phyloP scores from a whole-genome alignment of 2,888 invertebrate genomes.

The Timema cristinae region DNA sequence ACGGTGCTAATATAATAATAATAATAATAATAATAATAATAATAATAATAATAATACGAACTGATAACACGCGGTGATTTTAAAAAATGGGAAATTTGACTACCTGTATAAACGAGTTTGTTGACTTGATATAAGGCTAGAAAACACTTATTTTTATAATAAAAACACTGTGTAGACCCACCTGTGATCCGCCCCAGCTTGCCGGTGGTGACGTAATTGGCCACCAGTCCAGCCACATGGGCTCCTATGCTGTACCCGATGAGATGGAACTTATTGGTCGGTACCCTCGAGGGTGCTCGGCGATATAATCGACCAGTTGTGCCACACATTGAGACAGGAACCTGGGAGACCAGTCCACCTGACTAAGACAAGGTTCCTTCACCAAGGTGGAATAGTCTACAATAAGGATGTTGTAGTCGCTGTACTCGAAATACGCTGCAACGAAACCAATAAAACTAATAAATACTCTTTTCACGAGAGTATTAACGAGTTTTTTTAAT shows the following conservation, averaged over 20 bases:
- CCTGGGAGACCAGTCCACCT: conserved; percentile 53
- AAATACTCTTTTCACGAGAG: no score
- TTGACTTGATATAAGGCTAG: no score
- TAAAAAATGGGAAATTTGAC: no score
- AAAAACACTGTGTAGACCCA: conserved; percentile 34
- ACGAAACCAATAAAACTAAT: background rate
- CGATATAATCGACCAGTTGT: conserved; percentile 73
- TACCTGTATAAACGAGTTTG: no score
- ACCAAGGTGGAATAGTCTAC: conserved; percentile 80
- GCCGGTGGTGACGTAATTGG: conserved; percentile 70
- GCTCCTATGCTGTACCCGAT: conserved; percentile 86
- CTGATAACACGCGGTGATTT: no score
- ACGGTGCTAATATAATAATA: no score
- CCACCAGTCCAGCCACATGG: conserved; percentile 77
- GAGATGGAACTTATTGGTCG: conserved; percentile 70
- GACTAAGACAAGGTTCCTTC: conserved; percentile 77
- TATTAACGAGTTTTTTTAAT: no score
- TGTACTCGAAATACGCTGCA: conserved; percentile 69
- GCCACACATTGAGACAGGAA: conserved; percentile 67
- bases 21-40: no score
- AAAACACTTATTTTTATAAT: no score
- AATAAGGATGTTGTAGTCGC: conserved; percentile 80
- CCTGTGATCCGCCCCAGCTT: conserved; percentile 82
- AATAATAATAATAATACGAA: no score
- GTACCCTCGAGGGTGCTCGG: conserved; percentile 69